Percentiles rank a stretch among this genome's conserved stretches.
These are phyloP conservation scores for Mohoua ochrocephala DNA, from an alignment of 2,113 vertebrate species.

Conservation along the genomic window DNA sequence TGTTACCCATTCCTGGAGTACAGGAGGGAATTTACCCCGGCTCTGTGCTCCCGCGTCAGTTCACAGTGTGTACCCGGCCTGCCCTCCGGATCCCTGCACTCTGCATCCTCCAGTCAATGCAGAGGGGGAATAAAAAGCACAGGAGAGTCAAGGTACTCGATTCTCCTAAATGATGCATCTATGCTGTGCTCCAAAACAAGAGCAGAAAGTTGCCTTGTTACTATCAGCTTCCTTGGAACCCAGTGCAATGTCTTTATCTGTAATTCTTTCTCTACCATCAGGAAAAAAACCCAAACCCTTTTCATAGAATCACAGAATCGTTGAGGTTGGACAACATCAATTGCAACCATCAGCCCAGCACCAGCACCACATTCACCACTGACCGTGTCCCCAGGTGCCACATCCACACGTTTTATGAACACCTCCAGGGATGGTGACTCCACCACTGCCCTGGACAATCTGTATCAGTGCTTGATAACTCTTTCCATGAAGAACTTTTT, in stretches of 20 bases:
- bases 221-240: not conserved
- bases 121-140: not conserved
- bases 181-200: not conserved
- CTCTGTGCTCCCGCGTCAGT: not conserved
- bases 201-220: not conserved
- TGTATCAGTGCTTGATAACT: not conserved
- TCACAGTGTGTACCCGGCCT: not conserved
- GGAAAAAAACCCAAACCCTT: not conserved
- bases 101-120: not conserved
- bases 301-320: not conserved
- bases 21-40: not conserved
- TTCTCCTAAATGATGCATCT: not conserved
- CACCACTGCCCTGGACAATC: not conserved
- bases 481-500: not conserved
- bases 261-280: not conserved
- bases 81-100: not conserved
- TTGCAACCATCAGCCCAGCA: not conserved
- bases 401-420: accelerated
- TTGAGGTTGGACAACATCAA: not conserved
- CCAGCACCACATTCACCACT: too few species aligned
- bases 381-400: not conserved
- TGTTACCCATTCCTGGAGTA: not conserved
- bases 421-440: too few species aligned
- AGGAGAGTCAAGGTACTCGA: not conserved
- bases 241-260: not conserved